Conservation (phyloP, 2,113 vertebrate species). For the Platichthys stellatus region DNA sequence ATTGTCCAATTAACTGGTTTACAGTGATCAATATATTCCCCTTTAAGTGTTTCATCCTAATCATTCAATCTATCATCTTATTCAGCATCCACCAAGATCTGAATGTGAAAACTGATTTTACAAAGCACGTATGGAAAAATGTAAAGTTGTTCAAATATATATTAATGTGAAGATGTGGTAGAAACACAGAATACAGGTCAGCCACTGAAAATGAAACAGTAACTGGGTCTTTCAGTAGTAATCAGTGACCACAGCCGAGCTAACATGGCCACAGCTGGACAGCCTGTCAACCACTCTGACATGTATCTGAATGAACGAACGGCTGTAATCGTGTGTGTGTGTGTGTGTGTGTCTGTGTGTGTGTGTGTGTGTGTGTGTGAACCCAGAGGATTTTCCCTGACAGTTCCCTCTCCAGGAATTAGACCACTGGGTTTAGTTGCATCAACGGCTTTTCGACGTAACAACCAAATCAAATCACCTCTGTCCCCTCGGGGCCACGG, state of each 20-base stretch:
- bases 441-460: slow-evolving; percentile 59
- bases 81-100: no score
- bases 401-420: slow-evolving; percentile 77
- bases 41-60: no score
- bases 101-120: no score
- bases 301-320: slow-evolving; percentile 72
- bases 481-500: slow-evolving; percentile 28
- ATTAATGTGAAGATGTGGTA: no score
- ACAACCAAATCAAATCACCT: slow-evolving; percentile 75
- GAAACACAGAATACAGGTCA: slow-evolving; percentile 46
- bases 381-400: slow-evolving; percentile 74
- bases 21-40: no score
- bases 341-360: slow-evolving; percentile 23
- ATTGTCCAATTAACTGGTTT: no score
- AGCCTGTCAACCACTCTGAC: slow-evolving; percentile 71
- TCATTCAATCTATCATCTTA: no score
- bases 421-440: slow-evolving; percentile 75
- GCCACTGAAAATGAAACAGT: slow-evolving; percentile 27
- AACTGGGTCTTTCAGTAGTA: slow-evolving; percentile 66
- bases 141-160: no score
- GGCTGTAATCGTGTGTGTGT: slow-evolving; percentile 60
- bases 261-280: slow-evolving; percentile 72
- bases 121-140: no score
- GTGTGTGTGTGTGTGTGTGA: no score
- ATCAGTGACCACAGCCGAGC: slow-evolving; percentile 65